Evolutionary conservation across 2,797 vertebrate species (phyloP), one percentile per base, ranked within the genome.

Genomic region (Cyclopterus lumpus): DNA sequence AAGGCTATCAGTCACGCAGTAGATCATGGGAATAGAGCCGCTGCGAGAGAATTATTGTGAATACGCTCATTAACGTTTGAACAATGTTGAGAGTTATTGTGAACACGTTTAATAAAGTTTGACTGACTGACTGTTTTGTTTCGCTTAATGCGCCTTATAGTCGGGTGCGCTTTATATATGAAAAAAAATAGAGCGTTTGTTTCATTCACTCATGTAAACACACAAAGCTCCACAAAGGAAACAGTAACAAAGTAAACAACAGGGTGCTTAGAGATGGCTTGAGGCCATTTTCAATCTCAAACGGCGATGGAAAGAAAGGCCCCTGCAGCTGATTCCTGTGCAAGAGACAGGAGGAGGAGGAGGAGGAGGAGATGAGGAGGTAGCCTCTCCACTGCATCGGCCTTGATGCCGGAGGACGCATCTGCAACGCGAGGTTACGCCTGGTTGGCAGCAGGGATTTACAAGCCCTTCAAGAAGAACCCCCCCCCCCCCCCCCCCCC

Each of bases 391-490:
- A 7, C 58, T 28, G 42, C 3, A 0, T 16, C 40, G n/a, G 36
- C 68, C 57, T 83, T 74, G 54, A 77, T 73, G 59, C 53, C 40
- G 66, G 55, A 69, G 49, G 78, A 79, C 62, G 28, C 69, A 80
- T 85, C 75, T 77, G 71, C 61, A 80, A 67, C 4, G 38, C 15
- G 22, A 71, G 75, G 81, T 89, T 85, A 89, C 32, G 79, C 71
- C 77, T 89, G 81, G 80, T 72, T 66, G 44, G 63, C 72, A 66
- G 79, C 28, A 40, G 79, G 66, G 74, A 88, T 88, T 89, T 81
- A 80, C 72, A 82, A 74, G 77, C 71, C 76, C 76, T 86, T 82
- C 53, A 72, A 80, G 66, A 74, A 63, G 34, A 75, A 55, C 15
- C 58, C 54, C 3, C 11, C 49, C 11, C 28, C 16, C 10, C 6